Conservation (phyloP, 2,888 invertebrate genomes). For the Parnassius smintheus region DNA sequence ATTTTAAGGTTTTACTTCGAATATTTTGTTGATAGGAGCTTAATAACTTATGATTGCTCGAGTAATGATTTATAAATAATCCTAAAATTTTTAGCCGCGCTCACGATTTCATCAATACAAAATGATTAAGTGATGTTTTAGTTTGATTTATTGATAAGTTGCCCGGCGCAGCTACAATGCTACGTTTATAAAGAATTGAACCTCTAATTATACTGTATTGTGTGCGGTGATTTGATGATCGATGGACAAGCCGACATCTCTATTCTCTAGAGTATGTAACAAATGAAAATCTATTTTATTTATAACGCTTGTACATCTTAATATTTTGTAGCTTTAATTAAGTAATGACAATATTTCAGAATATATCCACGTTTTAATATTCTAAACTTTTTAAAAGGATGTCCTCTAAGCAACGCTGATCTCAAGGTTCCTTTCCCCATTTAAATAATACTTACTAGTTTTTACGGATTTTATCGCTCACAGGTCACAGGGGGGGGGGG, state of each 20-base stretch:
- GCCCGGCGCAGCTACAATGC: constrained; percentile 19
- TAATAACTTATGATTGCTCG: neutral
- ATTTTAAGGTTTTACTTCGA: too few species aligned
- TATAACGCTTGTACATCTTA: too few species aligned
- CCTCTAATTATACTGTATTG: constrained; percentile 37
- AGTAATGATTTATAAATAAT: constrained; percentile 17
- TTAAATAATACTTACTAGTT: too few species aligned
- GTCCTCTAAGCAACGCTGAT: too few species aligned
- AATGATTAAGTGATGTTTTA: constrained; percentile 25
- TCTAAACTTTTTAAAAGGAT: too few species aligned
- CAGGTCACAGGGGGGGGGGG: too few species aligned
- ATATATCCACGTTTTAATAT: too few species aligned
- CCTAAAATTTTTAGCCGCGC: constrained; percentile 8
- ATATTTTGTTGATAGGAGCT: too few species aligned
- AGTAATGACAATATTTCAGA: too few species aligned
- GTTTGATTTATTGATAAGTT: constrained; percentile 26
- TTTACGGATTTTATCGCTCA: too few species aligned
- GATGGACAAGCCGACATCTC: constrained; percentile 5
- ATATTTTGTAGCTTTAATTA: too few species aligned
- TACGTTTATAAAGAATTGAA: constrained; percentile 33
- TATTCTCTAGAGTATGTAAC: neutral
- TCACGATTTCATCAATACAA: constrained; percentile 2
- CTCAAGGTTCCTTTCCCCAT: too few species aligned
- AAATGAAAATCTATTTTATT: neutral
- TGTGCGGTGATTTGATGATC: constrained; percentile 25